phyloP scores from a whole-genome alignment of 2,113 vertebrate genomes.

The Passer domesticus region DNA sequence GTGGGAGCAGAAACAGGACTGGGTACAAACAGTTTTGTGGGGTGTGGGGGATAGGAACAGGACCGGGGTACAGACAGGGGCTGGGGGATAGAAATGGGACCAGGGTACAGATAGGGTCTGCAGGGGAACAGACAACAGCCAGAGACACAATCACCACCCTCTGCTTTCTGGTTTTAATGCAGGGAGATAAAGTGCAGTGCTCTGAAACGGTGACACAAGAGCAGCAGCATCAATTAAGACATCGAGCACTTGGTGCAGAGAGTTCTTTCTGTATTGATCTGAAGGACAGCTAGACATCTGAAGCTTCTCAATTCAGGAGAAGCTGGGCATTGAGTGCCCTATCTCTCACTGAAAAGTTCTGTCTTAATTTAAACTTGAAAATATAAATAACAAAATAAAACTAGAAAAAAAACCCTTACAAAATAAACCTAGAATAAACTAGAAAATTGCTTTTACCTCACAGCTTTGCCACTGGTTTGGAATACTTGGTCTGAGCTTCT shows the following conservation, averaged over 20 bases:
- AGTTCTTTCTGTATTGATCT: not conserved
- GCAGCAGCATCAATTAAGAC: not conserved
- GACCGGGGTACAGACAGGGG: not conserved
- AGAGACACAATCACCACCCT: not conserved
- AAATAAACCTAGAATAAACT: not conserved
- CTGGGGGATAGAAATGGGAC: not conserved
- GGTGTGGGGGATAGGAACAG: too few relatives aligned
- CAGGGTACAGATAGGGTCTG: not conserved
- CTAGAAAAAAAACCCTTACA: not conserved
- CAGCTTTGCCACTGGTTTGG: constrained; percentile 99
- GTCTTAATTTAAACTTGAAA: not conserved
- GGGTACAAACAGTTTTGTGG: not conserved
- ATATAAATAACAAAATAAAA: not conserved
- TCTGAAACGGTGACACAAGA: rapidly evolving
- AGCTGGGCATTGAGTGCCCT: rapidly evolving
- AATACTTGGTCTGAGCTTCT: constrained; percentile 91
- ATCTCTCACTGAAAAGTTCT: not conserved
- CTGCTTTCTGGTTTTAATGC: rapidly evolving
- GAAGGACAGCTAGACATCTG: not conserved
- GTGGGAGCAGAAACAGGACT: too few relatives aligned
- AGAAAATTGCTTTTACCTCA: constrained; percentile 81
- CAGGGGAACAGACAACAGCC: not conserved
- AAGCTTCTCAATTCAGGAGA: not conserved
- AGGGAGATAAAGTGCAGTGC: not conserved
- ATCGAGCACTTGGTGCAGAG: rapidly evolving